Percentiles rank a stretch among this genome's conserved stretches.
phyloP scores from a whole-genome alignment of 2,888 invertebrate species.

The Frankliniella intonsa region DNA sequence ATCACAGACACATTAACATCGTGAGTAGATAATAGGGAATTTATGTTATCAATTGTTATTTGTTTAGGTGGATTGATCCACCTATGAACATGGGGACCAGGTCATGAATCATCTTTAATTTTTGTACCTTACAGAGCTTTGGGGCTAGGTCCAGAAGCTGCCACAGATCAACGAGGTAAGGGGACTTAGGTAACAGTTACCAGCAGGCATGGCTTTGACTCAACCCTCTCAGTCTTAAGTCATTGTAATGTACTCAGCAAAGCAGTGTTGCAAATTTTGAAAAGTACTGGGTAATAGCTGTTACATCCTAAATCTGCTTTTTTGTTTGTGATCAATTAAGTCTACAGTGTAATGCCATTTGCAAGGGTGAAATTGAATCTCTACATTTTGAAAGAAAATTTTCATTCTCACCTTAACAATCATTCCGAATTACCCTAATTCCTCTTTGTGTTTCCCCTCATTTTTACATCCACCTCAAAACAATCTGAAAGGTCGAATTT shows the following conservation, averaged over 20 bases:
- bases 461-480: background rate
- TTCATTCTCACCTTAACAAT: too few species aligned
- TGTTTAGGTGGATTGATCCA: background rate
- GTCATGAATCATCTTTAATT: background rate
- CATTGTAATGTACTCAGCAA: too few species aligned
- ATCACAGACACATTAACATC: background rate
- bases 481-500: background rate
- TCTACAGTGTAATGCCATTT: too few species aligned
- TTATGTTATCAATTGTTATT: background rate
- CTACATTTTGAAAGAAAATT: too few species aligned
- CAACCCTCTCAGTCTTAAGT: background rate
- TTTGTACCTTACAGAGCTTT: background rate
- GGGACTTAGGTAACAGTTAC: background rate
- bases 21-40: background rate
- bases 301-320: too few species aligned
- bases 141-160: background rate
- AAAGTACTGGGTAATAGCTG: too few species aligned
- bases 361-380: too few species aligned
- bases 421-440: background rate
- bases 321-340: too few species aligned
- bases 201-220: background rate
- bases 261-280: too few species aligned
- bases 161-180: constrained; percentile 2
- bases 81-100: background rate
- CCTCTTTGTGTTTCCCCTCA: constrained; percentile 8